These are phyloP conservation scores for Netelia inedita DNA, from an alignment of 2,888 invertebrate species.

Conservation along the genomic window DNA sequence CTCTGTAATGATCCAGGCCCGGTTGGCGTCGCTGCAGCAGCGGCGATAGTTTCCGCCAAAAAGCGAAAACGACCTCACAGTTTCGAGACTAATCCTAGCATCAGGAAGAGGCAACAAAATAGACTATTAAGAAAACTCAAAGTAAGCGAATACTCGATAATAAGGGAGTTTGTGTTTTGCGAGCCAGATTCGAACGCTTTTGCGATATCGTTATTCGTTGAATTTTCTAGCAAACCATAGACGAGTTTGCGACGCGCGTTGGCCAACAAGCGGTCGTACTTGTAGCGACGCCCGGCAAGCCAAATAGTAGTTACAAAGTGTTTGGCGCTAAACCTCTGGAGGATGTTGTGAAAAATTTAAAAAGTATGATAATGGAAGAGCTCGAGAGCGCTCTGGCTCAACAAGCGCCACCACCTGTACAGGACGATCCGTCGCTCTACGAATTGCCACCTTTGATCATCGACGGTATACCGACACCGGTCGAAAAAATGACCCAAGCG, in stretches of 20 bases:
- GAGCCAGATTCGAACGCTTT: conserved; percentile 3
- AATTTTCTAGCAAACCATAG: conserved; percentile 93
- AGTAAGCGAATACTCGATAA: conserved; percentile 85
- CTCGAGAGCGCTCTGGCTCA: conserved; percentile 96
- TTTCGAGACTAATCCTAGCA: conserved; percentile 98
- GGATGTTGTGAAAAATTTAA: conserved; percentile 96
- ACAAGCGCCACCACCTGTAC: conserved; percentile 94
- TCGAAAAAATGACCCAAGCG: conserved; percentile 99
- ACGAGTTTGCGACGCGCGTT: conserved; percentile 98
- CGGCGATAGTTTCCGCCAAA: conserved; percentile 97
- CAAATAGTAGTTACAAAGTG: conserved; percentile 97
- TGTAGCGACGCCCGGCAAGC: conserved; percentile 98
- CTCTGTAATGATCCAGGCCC: conserved; percentile 88
- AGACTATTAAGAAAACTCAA: conserved; percentile 94
- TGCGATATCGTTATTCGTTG: conserved; percentile 27
- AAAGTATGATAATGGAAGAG: conserved; percentile 97
- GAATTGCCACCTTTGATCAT: conserved; percentile 98
- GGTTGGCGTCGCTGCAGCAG: conserved; percentile 98
- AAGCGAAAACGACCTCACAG: conserved; percentile 98
- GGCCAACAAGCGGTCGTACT: conserved; percentile 98
- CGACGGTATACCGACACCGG: conserved; percentile 98
- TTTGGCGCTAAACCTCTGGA: conserved; percentile 98
- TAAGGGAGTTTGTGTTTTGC: too few relatives aligned
- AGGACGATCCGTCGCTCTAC: conserved; percentile 96
- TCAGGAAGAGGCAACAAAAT: conserved; percentile 97